Evolutionary conservation across 1,140 invertebrate genomes (phyloP).

Genomic region (Calephelis virginiensis): DNA sequence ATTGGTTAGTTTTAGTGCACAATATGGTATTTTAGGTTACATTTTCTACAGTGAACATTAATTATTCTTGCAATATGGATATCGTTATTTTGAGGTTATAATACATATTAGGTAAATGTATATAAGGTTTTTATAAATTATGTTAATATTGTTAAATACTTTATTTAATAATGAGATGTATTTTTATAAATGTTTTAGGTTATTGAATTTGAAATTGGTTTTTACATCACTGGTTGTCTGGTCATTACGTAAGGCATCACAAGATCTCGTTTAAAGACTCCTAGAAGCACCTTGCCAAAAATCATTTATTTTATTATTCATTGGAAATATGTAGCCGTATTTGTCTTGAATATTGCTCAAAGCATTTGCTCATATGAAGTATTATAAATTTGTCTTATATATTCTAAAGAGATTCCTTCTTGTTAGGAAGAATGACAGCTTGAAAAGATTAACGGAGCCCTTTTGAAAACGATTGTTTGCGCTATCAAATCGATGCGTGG

Average conservation of each 20-base stretch:
- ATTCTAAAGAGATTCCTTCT: not conserved
- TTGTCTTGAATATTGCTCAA: constrained; percentile 32
- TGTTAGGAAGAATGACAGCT: no score
- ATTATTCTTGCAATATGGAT: not conserved
- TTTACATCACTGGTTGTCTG: constrained; percentile 44
- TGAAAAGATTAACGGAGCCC: no score
- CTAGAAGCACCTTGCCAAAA: constrained; percentile 51
- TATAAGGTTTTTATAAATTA: constrained; percentile 17
- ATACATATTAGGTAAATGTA: constrained; percentile 5
- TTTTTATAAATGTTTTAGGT: constrained; percentile 14
- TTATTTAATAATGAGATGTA: constrained; percentile 22
- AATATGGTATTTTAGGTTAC: not conserved
- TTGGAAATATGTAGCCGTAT: constrained; percentile 22
- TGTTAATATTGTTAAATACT: constrained; percentile 16
- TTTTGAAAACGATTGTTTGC: no score
- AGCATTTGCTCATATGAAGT: constrained; percentile 25
- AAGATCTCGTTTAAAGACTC: constrained; percentile 55
- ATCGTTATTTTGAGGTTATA: constrained; percentile 9
- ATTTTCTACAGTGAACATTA: not conserved
- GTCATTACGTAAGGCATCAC: constrained; percentile 43
- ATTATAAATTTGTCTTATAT: constrained; percentile 10
- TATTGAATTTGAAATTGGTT: constrained; percentile 15
- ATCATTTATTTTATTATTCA: constrained; percentile 23
- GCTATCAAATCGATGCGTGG: no score
- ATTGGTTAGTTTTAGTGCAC: no score